A percentile compares a stretch with the other conserved stretches of the same genome.
phyloP scores from a whole-genome alignment of 1,140 invertebrate genomes.

The Octopus bimaculoides region DNA sequence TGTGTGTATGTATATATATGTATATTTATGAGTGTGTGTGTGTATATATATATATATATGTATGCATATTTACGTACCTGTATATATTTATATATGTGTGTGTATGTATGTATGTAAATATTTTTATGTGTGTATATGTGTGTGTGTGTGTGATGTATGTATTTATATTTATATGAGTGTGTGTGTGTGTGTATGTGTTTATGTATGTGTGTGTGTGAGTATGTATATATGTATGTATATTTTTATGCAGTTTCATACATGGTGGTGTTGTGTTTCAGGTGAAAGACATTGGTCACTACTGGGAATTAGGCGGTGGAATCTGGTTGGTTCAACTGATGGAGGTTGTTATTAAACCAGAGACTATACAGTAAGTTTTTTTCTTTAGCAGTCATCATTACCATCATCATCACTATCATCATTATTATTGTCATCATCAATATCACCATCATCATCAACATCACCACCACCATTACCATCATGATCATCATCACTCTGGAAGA shows the following conservation, averaged over 20 bases:
- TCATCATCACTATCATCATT: too few relatives aligned
- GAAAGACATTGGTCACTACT: conserved; percentile 82
- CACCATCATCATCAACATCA: too few relatives aligned
- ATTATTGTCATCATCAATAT: too few relatives aligned
- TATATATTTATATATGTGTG: too few relatives aligned
- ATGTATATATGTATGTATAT: neutral
- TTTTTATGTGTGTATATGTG: conserved; percentile 7
- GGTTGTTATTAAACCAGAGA: conserved; percentile 61
- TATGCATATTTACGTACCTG: too few relatives aligned
- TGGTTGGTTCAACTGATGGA: conserved; percentile 61
- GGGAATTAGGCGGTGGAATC: conserved; percentile 79
- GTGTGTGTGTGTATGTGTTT: neutral
- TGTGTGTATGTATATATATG: neutral
- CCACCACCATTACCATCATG: too few relatives aligned
- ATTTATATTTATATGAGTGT: neutral
- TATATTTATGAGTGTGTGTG: neutral
- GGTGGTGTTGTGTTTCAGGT: conserved; percentile 55
- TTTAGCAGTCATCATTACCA: too few relatives aligned
- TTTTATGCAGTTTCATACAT: too few relatives aligned
- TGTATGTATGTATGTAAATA: conserved; percentile 2
- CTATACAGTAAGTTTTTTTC: conserved; percentile 56
- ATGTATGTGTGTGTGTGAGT: neutral
- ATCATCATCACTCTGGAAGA: too few relatives aligned
- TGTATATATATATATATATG: neutral
- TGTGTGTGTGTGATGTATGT: neutral